Base-by-base conservation (phyloP, 2,888 invertebrate genomes). In the Cosmopolites sordidus region DNA sequence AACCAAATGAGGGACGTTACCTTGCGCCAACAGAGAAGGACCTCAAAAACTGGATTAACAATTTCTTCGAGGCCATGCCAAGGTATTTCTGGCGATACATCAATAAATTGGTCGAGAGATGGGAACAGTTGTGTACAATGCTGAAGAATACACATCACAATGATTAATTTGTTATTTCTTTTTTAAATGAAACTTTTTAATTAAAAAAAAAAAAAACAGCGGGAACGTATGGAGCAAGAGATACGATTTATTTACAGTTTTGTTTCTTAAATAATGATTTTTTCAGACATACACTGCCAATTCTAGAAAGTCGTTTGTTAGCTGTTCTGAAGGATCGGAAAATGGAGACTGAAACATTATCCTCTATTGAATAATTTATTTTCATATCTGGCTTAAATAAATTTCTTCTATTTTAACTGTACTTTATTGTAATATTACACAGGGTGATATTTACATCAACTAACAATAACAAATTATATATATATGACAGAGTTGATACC, bases 251-350 rank as follows among this genome's bases (percentile, higher is more conserved):
- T 22, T 22, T 22, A 5, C 11, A 33, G 3, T 33, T 33, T 33
- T 9, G 5, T 12, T 33, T 11, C 12, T 33, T 5, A 33, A 6
- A 33, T 33, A 12, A 6, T 27, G 5, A 27, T 6, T 27, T 27
- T 33, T 33, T 33, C 12, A 33, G 33, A 33, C 33, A 3, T 33
- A 12, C n/a, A 33, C 33, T 33, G 33, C 43, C 9, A 48, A 43
- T 41, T 52, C 52, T 14, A 47, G 27, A 48, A 22, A 42, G 41
- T 38, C 43, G 11, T 52, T 52, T 39, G 43, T 47, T n/a, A 52
- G 43, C 15, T 52, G 52, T 14, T 52, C 47, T 14, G 52, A 52
- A 43, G 51, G 41, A 16, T 51, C 51, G n/a, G 15, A 17, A 38
- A n/a, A 33, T 12, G 44, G 40, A 43, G 44, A 37, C 2, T 33